Conservation (phyloP, 2,888 invertebrate genomes). For the Therioaphis trifolii region DNA sequence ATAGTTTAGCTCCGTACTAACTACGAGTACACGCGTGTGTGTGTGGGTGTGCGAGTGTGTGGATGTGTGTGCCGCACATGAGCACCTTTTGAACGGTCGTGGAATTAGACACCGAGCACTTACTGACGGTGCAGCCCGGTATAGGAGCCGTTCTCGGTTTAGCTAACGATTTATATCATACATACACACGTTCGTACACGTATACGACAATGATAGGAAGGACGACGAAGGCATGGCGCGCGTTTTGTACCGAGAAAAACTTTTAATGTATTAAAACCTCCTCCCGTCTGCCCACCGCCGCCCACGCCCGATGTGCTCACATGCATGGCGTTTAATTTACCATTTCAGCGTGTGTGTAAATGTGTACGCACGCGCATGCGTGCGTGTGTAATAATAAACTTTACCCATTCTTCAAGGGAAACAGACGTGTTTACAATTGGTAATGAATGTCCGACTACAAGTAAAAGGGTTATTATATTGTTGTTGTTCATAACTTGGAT, state of each 20-base stretch:
- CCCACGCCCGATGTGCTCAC: neutral
- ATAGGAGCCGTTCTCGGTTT: neutral
- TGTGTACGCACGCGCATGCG: too few species aligned
- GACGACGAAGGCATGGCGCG: neutral
- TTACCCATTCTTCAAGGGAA: conserved; percentile 14
- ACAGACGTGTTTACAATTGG: conserved; percentile 32
- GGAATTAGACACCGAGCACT: neutral
- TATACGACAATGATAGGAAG: neutral
- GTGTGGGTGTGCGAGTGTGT: too few species aligned
- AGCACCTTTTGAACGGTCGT: too few species aligned
- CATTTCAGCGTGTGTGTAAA: conserved; percentile 20
- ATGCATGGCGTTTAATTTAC: conserved; percentile 6
- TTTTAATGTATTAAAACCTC: neutral
- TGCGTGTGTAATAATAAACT: conserved; percentile 36
- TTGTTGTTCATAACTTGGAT: conserved; percentile 20
- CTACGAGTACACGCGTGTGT: too few species aligned
- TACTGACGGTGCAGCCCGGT: neutral
- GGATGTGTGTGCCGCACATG: too few species aligned
- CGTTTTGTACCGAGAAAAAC: conserved; percentile 18
- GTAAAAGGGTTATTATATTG: neutral
- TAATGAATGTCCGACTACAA: conserved; percentile 42
- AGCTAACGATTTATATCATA: conserved; percentile 25
- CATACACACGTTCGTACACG: too few species aligned
- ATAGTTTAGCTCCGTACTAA: conserved; percentile 39
- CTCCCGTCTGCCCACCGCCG: neutral